Conservation (phyloP, 2,888 invertebrate genomes). For the Bhutanitis thaidina region DNA sequence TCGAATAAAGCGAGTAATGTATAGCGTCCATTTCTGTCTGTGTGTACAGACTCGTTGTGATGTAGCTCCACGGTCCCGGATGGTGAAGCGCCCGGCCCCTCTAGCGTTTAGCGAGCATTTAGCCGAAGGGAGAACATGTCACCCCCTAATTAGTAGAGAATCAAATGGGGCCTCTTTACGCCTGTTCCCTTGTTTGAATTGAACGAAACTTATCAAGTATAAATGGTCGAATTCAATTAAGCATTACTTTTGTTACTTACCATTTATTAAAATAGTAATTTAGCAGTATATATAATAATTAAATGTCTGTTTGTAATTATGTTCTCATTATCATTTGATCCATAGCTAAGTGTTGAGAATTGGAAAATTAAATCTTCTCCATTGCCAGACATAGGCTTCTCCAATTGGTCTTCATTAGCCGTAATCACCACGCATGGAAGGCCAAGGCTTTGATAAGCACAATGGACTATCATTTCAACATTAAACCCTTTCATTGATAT, state of each 20-base stretch:
- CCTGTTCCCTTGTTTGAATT: constrained; percentile 55
- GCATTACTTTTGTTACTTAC: neutral
- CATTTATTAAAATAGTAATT: no score
- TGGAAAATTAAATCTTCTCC: no score
- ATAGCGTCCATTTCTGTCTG: constrained; percentile 20
- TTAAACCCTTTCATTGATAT: no score
- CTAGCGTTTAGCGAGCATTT: constrained; percentile 41
- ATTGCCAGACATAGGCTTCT: no score
- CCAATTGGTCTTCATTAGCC: no score
- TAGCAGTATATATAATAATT: no score
- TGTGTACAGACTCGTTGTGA: constrained; percentile 3
- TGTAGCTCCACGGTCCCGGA: constrained; percentile 5
- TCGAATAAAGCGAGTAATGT: constrained; percentile 23
- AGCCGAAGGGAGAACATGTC: constrained; percentile 43
- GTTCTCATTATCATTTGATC: no score
- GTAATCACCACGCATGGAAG: no score
- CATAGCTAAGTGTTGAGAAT: no score
- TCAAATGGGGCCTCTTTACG: constrained; percentile 60
- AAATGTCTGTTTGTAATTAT: no score
- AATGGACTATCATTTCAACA: no score
- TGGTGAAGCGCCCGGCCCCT: constrained; percentile 7
- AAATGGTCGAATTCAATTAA: constrained; percentile 3
- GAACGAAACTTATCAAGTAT: constrained; percentile 42
- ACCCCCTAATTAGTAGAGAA: constrained; percentile 67
- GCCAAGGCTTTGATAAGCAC: no score